These are phyloP conservation scores for Aphelenchoides avenae DNA, from an alignment of 1,140 invertebrate genomes.

Conservation along the genomic window DNA sequence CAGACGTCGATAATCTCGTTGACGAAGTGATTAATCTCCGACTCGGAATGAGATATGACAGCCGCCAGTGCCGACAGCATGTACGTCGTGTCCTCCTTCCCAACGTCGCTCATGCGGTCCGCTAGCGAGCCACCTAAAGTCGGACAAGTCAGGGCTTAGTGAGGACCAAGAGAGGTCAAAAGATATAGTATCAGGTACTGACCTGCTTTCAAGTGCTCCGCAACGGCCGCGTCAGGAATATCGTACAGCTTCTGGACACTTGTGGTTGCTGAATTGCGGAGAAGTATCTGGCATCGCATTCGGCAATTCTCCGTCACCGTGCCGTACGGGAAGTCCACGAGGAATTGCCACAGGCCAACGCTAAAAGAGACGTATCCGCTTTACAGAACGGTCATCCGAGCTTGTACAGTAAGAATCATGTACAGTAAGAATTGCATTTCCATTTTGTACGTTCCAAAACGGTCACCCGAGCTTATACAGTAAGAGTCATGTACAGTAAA, in stretches of 20 bases:
- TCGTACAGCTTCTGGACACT: slow-evolving; percentile 25
- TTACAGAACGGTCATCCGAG: too few relatives aligned
- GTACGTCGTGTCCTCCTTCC: slow-evolving; percentile 24
- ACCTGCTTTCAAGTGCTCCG: slow-evolving; percentile 17
- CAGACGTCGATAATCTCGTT: slow-evolving; percentile 39
- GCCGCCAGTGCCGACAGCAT: slow-evolving; percentile 23
- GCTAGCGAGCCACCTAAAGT: slow-evolving; percentile 6
- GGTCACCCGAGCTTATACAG: too few relatives aligned
- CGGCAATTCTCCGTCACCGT: slow-evolving; percentile 29
- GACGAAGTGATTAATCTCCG: slow-evolving; percentile 23
- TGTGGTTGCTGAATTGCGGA: slow-evolving; percentile 15
- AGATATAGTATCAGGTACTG: background rate
- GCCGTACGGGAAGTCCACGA: slow-evolving; percentile 42
- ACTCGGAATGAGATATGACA: slow-evolving; percentile 31
- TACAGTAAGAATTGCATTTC: too few relatives aligned
- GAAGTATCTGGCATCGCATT: slow-evolving; percentile 30
- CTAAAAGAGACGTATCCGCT: too few relatives aligned
- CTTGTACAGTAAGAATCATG: too few relatives aligned
- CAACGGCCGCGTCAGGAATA: slow-evolving; percentile 26
- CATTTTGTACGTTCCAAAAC: too few relatives aligned
- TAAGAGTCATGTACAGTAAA: too few relatives aligned
- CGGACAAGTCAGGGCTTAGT: background rate
- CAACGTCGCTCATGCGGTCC: slow-evolving; percentile 12
- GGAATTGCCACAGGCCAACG: slow-evolving; percentile 36
- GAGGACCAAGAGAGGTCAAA: background rate